phyloP scores from a whole-genome alignment of 1,140 invertebrate genomes.

The Hyposmocoma kahamanoa region DNA sequence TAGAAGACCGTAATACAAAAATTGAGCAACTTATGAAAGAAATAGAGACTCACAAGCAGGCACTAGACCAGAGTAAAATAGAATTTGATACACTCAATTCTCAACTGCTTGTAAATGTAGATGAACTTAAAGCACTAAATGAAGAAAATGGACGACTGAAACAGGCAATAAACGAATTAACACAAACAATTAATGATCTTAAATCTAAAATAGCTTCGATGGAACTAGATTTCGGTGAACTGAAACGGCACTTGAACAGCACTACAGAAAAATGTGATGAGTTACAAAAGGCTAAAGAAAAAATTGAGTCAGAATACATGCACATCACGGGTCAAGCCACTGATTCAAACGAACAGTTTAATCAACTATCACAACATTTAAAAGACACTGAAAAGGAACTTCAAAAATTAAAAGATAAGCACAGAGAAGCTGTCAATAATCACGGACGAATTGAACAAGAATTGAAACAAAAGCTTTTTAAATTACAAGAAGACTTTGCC shows the following conservation, averaged over 20 bases:
- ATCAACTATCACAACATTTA: constrained; percentile 58
- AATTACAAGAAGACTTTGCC: constrained; percentile 59
- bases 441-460: constrained; percentile 62
- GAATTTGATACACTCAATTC: constrained; percentile 56
- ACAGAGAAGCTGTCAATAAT: constrained; percentile 57
- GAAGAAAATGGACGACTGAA: constrained; percentile 62
- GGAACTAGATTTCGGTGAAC: constrained; percentile 67
- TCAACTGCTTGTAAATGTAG: constrained; percentile 49
- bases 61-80: constrained; percentile 66
- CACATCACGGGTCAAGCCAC: constrained; percentile 62
- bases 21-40: constrained; percentile 65
- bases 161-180: constrained; percentile 52
- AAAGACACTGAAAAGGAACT: constrained; percentile 68
- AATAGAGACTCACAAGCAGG: constrained; percentile 67
- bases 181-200: constrained; percentile 41
- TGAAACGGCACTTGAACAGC: constrained; percentile 54
- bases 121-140: constrained; percentile 59
- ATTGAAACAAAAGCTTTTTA: constrained; percentile 66
- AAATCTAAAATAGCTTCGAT: constrained; percentile 51
- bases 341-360: constrained; percentile 69
- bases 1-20: constrained; percentile 63
- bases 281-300: constrained; percentile 63
- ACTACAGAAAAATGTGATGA: constrained; percentile 56
- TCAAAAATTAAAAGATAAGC: constrained; percentile 60
- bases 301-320: constrained; percentile 64